Base-by-base conservation (phyloP, 2,113 vertebrate genomes). In the Chascanopsetta lugubris region DNA sequence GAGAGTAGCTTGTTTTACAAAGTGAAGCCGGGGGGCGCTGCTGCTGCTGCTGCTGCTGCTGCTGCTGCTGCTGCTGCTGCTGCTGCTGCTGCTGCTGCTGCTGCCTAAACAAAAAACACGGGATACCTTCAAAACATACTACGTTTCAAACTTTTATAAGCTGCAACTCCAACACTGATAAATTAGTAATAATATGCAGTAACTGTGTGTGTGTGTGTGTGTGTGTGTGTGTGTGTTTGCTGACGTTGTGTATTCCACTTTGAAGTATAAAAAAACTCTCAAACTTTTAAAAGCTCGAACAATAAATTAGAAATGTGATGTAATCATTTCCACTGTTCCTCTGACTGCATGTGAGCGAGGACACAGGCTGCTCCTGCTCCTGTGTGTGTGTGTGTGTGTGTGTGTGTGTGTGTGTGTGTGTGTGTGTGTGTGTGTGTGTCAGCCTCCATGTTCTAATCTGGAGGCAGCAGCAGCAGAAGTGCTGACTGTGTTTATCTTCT, bases 1-100 rank as follows among this genome's bases (percentile, higher is more conserved):
- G 61, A 46, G 66, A 75, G 73, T 59, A 40, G 75, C 66, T 73
- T 83, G 82, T 82, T 85, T 85, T 77, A 85, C 70, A 82, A 80
- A 81, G 78, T 42, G 64, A 78, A 38, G 70, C 79, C 73, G 0
- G 54, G 48, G 78, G 82, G 66, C 22, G 65, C 22, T 42, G 57
- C 51, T n/a, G n/a, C n/a, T n/a, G n/a, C n/a, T n/a, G n/a, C 13
- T 38, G 34, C 12, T 38, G 12, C 12, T 38, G 11, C 34, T 15
- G 34, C 34, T n/a, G n/a, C 13, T 38, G 34, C 12, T 38, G 12
- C 12, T 38, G 11, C 34, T 15, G 34, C 34, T 38, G 34, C 12
- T 38, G 12, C 12, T 38, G 11, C 34, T 15, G 34, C 34, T n/a
- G n/a, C 13, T 38, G 34, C 12, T 38, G 12, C 12, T 38, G 11